A percentile compares a stretch with the other conserved stretches of the same genome.
Evolutionary conservation across 2,113 vertebrate genomes (phyloP).

Genomic region (Mormyrus lacerda): DNA sequence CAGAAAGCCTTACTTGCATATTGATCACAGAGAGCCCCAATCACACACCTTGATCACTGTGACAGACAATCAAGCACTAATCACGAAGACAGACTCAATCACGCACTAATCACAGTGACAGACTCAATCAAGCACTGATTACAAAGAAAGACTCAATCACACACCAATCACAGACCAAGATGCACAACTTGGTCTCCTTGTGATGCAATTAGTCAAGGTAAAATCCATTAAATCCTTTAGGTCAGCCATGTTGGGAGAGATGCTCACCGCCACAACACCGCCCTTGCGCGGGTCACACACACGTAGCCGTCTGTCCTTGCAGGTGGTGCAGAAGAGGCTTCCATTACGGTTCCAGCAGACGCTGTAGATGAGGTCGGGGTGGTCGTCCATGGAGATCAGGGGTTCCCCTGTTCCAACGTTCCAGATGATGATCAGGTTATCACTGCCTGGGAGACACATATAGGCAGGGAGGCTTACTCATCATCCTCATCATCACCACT

Average conservation of each 20-base stretch:
- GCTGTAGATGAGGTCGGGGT: conserved; percentile 93
- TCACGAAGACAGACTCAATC: not conserved
- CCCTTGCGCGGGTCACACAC: conserved; percentile 87
- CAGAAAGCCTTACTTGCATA: not conserved
- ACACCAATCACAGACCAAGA: not conserved
- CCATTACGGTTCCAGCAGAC: conserved; percentile 93
- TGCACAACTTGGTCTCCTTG: not conserved
- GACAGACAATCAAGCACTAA: no score
- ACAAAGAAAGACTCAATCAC: not conserved
- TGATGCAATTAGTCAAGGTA: not conserved
- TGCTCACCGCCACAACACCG: conserved; percentile 83
- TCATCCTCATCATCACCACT: not conserved
- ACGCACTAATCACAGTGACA: not conserved
- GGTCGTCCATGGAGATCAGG: conserved; percentile 81
- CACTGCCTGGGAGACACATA: conserved; percentile 64
- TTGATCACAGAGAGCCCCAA: not conserved
- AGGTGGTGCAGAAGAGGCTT: conserved; percentile 88
- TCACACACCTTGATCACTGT: not conserved
- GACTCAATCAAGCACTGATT: not conserved
- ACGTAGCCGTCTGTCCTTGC: conserved; percentile 89
- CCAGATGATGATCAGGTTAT: conserved; percentile 91
- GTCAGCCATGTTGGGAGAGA: not conserved
- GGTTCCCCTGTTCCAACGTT: conserved; percentile 93
- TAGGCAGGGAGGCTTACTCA: not conserved
- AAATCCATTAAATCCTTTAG: not conserved